Conservation (phyloP, 1,140 invertebrate genomes). For the Drosophila guanche region DNA sequence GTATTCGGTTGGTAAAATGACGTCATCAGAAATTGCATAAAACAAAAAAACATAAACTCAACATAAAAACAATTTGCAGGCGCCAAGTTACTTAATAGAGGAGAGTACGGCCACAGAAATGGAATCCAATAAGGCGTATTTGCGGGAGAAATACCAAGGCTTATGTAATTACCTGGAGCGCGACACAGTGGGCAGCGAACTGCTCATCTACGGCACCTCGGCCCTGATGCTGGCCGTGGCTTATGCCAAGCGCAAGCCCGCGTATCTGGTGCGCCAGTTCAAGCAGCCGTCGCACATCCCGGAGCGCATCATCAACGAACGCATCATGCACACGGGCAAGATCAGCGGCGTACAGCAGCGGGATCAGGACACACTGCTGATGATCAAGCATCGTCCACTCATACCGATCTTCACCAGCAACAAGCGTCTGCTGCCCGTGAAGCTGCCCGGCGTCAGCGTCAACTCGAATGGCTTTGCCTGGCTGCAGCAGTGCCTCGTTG, state of each 20-base stretch:
- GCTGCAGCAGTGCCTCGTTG: constrained; percentile 74
- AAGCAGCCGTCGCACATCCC: constrained; percentile 80
- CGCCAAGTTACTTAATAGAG: constrained; percentile 52
- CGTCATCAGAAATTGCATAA: constrained; percentile 57
- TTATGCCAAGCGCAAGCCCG: constrained; percentile 75
- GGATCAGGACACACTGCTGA: constrained; percentile 68
- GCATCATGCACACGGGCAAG: constrained; percentile 76
- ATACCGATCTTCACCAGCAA: constrained; percentile 73
- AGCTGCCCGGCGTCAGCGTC: constrained; percentile 70
- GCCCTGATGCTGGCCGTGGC: constrained; percentile 69
- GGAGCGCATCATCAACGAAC: constrained; percentile 74
- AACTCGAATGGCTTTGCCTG: constrained; percentile 76
- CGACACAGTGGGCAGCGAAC: constrained; percentile 70
- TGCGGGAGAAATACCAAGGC: constrained; percentile 64
- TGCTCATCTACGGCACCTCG: constrained; percentile 72
- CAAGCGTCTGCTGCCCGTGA: constrained; percentile 63
- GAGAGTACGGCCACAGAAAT: constrained; percentile 24
- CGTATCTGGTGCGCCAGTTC: constrained; percentile 77
- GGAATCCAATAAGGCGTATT: constrained; percentile 48
- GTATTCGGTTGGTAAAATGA: constrained; percentile 52
- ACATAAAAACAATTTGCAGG: constrained; percentile 56
- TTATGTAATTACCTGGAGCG: constrained; percentile 81
- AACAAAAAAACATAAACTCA: constrained; percentile 33
- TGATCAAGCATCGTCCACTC: constrained; percentile 71
- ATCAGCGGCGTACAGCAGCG: constrained; percentile 69